phyloP scores from a whole-genome alignment of 2,888 invertebrate species.

The Folsomia manolachei region DNA sequence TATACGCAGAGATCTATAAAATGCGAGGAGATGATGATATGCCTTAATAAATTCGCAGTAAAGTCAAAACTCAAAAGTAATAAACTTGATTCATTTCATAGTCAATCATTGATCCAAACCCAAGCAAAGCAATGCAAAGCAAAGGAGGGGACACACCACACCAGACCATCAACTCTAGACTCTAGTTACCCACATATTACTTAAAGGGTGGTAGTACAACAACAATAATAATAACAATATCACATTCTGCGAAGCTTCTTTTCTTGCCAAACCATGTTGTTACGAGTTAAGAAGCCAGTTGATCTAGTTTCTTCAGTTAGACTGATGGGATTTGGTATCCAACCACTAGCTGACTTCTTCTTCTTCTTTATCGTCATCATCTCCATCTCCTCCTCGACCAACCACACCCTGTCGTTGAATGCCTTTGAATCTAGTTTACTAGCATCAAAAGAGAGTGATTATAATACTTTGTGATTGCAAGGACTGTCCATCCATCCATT shows the following conservation, averaged over 20 bases:
- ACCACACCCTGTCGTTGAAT: background rate
- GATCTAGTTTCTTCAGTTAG: background rate
- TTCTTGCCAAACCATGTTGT: background rate
- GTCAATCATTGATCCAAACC: no score
- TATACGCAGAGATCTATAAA: no score
- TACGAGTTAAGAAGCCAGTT: background rate
- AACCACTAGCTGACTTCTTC: no score
- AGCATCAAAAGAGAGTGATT: background rate
- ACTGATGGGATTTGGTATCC: background rate
- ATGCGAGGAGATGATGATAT: background rate
- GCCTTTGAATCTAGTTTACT: no score
- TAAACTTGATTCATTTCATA: background rate
- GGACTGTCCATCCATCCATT: slow-evolving; percentile 4
- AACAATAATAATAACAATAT: background rate
- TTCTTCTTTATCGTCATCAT: background rate
- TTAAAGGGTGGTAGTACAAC: background rate
- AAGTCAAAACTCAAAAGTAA: background rate
- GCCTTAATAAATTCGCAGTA: background rate
- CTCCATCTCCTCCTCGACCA: background rate
- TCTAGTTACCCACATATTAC: background rate
- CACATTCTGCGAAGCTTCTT: background rate
- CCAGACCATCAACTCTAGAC: background rate
- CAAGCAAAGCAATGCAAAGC: no score
- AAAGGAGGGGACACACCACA: background rate
- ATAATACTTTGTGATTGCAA: background rate